Evolutionary conservation across 2,888 invertebrate species (phyloP), one percentile per base, ranked within the genome.

Genomic region (Leucozona laternaria): DNA sequence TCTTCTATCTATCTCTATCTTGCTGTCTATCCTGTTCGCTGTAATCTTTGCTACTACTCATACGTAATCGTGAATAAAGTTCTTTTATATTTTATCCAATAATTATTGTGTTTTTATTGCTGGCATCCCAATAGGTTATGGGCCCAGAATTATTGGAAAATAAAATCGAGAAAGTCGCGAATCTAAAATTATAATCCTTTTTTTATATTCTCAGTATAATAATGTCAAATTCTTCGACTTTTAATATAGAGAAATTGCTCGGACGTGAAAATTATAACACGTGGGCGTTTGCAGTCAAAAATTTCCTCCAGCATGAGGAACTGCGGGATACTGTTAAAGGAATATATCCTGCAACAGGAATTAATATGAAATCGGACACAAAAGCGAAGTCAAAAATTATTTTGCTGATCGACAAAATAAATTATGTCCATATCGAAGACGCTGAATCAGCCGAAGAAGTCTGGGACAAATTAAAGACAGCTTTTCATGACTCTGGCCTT

Each of bases 361-460:
- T 37, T 11, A 15, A 62, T 10, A 8, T 15, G 15, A 43, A 57
- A 34, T 1, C 48, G 0, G 55, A 62, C 11, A 43, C n/a, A 13
- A 79, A 72, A 45, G 72, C n/a, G n/a, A n/a, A n/a, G n/a, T n/a
- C n/a, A n/a, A n/a, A n/a, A n/a, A n/a, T n/a, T n/a, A n/a, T n/a
- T n/a, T n/a, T n/a, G n/a, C n/a, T n/a, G n/a, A 50, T 88, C 0
- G 88, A 81, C 11, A 81, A 79, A 70, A 68, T 81, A 8, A 85
- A 82, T 40, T 82, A 82, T 6, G 79, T 82, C 0, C 78, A 84
- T n/a, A n/a, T n/a, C 31, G 55, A 81, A 58, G 62, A 68, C 43
- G 79, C 81, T 0, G 20, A 64, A 11, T 62, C 88, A 2, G 68
- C 79, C 5, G 70, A 88, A 4, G 81, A 72, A 17, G 84, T 84